Base-by-base conservation (phyloP, 2,888 invertebrate genomes). In the Eueremaeus valkanovi region DNA sequence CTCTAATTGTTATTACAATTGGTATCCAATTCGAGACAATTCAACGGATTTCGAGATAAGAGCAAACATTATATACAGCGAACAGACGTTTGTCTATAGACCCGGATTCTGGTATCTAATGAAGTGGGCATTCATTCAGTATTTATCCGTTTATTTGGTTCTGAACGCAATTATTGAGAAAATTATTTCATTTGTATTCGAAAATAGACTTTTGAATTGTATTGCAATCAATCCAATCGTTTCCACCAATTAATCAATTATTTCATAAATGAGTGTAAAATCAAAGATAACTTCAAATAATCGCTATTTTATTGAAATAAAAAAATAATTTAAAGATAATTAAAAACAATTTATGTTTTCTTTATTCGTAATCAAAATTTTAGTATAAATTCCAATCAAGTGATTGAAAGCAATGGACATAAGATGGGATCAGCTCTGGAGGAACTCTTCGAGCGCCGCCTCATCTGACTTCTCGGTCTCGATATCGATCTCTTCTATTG, bases 101-200 rank as follows among this genome's bases (percentile, higher is more conserved):
- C 73, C 78, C 5, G 77, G 78, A 36, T 42, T 78, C 27, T 76
- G 77, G 73, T 74, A 61, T 58, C 73, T 76, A 18, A 40, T 78
- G 18, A 78, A 78, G 73, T 77, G 75, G 75, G 77, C 75, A 8
- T 76, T 73, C 55, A 76, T 78, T 40, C 78, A 78, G 49, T 78
- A 78, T 40, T 33, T 78, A 3, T 49, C 75, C 1, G 42, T 77
- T 24, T 77, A 33, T 40, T 40, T 75, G 9, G 13, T 77, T 8
- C 8, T 75, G 9, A 42, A 75, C 18, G 49, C 18, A 8, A 31
- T 73, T 27, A 58, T 77, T 18, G n/a, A 70, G 16, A 40, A 70
- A 70, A 51, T 75, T 3, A 16, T 36, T n/a, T n/a, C 9, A n/a
- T 66, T 66, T 66, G 66, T 66, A 3, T 66, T 66, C n/a, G 66